Conservation (phyloP, 2,888 invertebrate species). For the Myopa tessellatipennis region DNA sequence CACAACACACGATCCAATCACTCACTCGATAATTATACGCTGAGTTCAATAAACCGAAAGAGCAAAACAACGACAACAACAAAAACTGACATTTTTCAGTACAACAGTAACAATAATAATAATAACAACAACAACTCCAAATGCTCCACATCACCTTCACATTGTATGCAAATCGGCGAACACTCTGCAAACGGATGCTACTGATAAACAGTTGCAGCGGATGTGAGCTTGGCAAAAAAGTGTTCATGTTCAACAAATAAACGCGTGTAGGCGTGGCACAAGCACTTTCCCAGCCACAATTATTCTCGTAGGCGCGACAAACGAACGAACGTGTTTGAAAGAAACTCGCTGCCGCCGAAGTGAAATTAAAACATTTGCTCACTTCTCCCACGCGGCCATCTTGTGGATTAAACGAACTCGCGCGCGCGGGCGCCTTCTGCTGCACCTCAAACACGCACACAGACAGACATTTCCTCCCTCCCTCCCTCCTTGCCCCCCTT, state of each 20-base stretch:
- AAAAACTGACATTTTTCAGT: neutral
- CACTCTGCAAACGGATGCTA: conserved; percentile 7
- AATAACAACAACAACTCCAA: neutral
- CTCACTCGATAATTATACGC: neutral
- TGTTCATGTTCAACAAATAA: neutral
- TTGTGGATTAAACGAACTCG: conserved; percentile 20
- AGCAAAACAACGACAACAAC: neutral
- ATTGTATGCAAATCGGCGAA: neutral
- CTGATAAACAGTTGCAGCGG: neutral
- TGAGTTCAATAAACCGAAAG: neutral
- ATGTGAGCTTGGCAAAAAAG: neutral
- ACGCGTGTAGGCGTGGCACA: conserved; percentile 5
- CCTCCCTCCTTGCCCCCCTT: neutral
- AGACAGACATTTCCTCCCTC: neutral
- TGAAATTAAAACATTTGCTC: conserved; percentile 28
- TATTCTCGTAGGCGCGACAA: neutral
- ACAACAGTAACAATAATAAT: neutral
- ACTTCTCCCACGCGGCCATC: conserved; percentile 18
- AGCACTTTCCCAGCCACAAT: conserved; percentile 16
- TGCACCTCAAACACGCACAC: neutral
- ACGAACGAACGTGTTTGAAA: neutral
- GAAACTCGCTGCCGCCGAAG: neutral
- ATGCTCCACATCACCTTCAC: neutral
- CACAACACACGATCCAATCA: too few relatives aligned
- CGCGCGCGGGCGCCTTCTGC: neutral